Evolutionary conservation across 2,797 vertebrate species (phyloP).

Genomic region (Tenualosa thibaudeaui): DNA sequence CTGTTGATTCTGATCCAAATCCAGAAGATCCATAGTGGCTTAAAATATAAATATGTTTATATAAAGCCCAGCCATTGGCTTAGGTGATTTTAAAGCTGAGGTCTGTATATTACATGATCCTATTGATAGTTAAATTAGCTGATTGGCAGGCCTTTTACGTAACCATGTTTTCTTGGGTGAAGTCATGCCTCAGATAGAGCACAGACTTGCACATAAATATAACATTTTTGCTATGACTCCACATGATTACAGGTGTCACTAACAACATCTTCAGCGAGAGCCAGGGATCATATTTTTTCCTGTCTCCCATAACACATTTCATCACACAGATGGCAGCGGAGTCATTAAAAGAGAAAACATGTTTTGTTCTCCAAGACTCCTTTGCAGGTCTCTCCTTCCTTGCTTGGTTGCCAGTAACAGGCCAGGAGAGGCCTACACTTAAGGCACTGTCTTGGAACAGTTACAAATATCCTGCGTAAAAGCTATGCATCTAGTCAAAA

Average conservation of each 20-base stretch:
- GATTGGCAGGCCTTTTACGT: constrained; percentile 11
- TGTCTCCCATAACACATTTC: neutral
- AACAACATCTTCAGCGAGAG: neutral
- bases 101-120: neutral
- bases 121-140: neutral
- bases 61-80: neutral
- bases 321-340: neutral
- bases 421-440: constrained; percentile 46
- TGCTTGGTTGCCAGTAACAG: constrained; percentile 49
- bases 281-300: neutral
- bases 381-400: neutral
- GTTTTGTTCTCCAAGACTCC: neutral
- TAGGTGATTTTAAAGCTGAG: neutral
- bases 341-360: neutral
- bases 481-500: constrained; percentile 12
- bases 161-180: constrained; percentile 22
- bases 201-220: neutral
- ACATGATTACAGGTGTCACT: neutral
- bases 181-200: neutral
- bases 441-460: constrained; percentile 57
- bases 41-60: constrained; percentile 21
- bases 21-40: constrained; percentile 30
- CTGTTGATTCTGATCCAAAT: constrained; percentile 32
- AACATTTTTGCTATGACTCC: neutral
- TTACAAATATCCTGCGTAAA: constrained; percentile 27